phyloP scores from a whole-genome alignment of 2,797 vertebrate species.

The Melanotaenia nigrans region DNA sequence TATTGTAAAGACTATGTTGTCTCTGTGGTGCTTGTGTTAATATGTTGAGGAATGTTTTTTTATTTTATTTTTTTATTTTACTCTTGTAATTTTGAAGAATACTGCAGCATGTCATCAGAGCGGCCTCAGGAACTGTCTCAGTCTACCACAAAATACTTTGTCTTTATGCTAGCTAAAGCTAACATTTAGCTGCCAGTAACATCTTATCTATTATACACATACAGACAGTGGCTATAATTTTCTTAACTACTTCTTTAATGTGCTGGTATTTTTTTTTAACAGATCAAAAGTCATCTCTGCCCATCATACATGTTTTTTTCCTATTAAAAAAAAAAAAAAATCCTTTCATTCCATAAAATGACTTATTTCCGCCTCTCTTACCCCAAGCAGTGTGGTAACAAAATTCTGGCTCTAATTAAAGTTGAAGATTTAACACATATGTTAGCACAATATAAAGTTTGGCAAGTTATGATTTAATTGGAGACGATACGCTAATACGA shows the following conservation, averaged over 20 bases:
- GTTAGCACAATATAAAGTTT: neutral
- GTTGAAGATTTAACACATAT: neutral
- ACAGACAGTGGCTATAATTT: neutral
- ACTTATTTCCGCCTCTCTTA: neutral
- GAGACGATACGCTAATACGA: constrained; percentile 1
- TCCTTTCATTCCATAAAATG: neutral
- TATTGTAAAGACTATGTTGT: neutral
- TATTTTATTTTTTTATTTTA: too few relatives aligned
- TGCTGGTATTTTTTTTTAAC: neutral
- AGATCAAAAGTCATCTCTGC: neutral
- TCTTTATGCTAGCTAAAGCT: neutral
- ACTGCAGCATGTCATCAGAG: neutral
- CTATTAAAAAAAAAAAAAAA: neutral
- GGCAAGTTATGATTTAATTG: constrained; percentile 2
- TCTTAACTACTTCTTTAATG: neutral
- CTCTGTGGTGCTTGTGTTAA: too few relatives aligned
- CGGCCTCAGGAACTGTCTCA: too few relatives aligned
- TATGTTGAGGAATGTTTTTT: too few relatives aligned
- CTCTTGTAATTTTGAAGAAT: too few relatives aligned
- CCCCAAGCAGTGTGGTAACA: neutral
- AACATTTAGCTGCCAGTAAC: neutral
- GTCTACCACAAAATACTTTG: neutral
- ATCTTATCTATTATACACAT: neutral
- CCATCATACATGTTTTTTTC: neutral
- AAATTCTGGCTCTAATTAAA: neutral